Conservation (phyloP, 2,888 invertebrate species). For the Ophonus ardosiacus region DNA sequence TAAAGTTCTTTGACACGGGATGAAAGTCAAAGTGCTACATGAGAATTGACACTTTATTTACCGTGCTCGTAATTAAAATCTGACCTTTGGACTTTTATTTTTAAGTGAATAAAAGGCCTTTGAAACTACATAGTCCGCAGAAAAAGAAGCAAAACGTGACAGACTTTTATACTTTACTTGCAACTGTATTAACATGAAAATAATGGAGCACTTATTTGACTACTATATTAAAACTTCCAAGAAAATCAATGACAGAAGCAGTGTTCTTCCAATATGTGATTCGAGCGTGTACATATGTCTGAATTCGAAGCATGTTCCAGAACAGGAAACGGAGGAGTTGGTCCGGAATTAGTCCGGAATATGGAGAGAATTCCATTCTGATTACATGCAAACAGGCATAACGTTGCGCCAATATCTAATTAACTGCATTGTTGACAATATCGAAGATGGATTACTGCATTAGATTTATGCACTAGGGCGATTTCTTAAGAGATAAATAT, state of each 20-base stretch:
- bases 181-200: too few species aligned
- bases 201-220: too few species aligned
- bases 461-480: background rate
- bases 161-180: too few species aligned
- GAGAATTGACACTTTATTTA: constrained; percentile 14
- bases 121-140: background rate
- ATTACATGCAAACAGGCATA: constrained; percentile 35
- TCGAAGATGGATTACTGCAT: background rate
- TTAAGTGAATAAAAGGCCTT: background rate
- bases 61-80: constrained; percentile 3
- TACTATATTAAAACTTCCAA: too few species aligned
- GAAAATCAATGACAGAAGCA: too few species aligned
- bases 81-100: background rate
- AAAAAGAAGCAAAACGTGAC: background rate
- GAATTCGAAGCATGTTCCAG: background rate
- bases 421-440: constrained; percentile 30
- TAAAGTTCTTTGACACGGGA: constrained; percentile 24
- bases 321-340: background rate
- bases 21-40: background rate
- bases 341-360: background rate
- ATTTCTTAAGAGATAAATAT: too few species aligned
- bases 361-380: constrained; percentile 36
- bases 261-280: too few species aligned
- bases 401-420: constrained; percentile 8
- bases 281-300: background rate